Evolutionary conservation across 2,888 invertebrate genomes (phyloP), one percentile per base, ranked within the genome.

Genomic region (Nomada fabriciana): DNA sequence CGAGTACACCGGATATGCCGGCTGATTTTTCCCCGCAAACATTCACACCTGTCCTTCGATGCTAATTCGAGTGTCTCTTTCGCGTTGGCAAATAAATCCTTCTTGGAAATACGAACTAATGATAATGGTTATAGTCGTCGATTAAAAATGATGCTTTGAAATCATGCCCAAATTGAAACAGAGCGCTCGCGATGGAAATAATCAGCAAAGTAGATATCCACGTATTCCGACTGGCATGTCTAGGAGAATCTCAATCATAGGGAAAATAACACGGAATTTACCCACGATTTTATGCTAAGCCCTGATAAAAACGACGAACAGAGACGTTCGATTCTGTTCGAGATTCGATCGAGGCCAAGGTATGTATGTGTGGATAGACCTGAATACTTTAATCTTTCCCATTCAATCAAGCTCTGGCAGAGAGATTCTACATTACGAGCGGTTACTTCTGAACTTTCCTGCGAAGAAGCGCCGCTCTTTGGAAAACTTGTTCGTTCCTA

Each of bases 401-500:
- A 74, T 86, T 86, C 81, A 74, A 81, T 86, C 78, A 75, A 73
- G 71, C 75, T 42, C 67, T 55, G 15, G 42, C 29, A 36, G 65
- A 42, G 72, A 60, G 79, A 69, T 74, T 84, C 78, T 74, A 79
- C 79, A 79, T 86, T 76, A 82, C 86, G 76, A 60, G 59, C 84
- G 76, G 84, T 84, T 82, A 76, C 74, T 76, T 72, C 23, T 53
- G 36, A 86, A 86, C 76, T 86, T 84, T 82, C 59, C 73, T 77
- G 47, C 57, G 63, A 73, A 76, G 85, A 76, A 86, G 72, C 53
- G 80, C 50, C 61, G 74, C 36, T 75, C 77, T 80, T 71, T 47
- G 50, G 71, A 55, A 74, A 87, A 85, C 84, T 88, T 83, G 77
- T 74, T 78, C 76, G 69, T 74, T 60, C 78, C 79, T 83, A 87